Percentiles rank a stretch among this genome's conserved stretches.
phyloP scores from a whole-genome alignment of 2,888 invertebrate genomes.

The Himalopsyche tibetana region DNA sequence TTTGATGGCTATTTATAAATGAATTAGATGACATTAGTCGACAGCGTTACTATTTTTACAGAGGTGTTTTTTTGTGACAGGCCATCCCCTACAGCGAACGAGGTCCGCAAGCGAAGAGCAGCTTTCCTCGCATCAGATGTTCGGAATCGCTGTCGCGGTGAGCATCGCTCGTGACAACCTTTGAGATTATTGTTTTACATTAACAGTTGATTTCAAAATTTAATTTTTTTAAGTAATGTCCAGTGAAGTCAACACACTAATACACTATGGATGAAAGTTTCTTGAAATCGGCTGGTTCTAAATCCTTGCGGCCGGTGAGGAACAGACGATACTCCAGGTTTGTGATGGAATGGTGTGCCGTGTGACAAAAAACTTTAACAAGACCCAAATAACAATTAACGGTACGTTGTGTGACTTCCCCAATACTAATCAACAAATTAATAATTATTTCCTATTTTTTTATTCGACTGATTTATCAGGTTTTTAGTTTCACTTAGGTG shows the following conservation, averaged over 20 bases:
- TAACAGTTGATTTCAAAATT: constrained; percentile 69
- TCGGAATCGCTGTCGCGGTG: constrained; percentile 18
- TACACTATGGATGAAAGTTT: constrained; percentile 70
- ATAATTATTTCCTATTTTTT: constrained; percentile 45
- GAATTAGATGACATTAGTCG: constrained; percentile 39
- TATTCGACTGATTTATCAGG: not conserved
- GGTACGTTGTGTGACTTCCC: constrained; percentile 49
- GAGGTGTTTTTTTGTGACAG: constrained; percentile 54
- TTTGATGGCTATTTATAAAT: constrained; percentile 58
- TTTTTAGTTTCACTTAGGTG: not conserved
- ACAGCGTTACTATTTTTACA: constrained; percentile 54
- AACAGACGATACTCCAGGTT: constrained; percentile 85
- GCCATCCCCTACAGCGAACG: constrained; percentile 62
- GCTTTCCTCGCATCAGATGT: constrained; percentile 48
- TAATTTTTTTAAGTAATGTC: constrained; percentile 68
- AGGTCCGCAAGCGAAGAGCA: constrained; percentile 29
- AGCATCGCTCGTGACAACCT: constrained; percentile 44
- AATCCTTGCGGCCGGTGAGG: constrained; percentile 81
- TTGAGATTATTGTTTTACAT: not conserved
- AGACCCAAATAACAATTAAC: constrained; percentile 44
- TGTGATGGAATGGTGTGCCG: constrained; percentile 67
- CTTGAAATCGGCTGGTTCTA: constrained; percentile 74
- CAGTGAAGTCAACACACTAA: constrained; percentile 49
- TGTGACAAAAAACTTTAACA: constrained; percentile 51
- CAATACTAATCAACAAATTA: constrained; percentile 10